Base-by-base conservation (phyloP, 1,140 invertebrate genomes). In the Apis cerana region DNA sequence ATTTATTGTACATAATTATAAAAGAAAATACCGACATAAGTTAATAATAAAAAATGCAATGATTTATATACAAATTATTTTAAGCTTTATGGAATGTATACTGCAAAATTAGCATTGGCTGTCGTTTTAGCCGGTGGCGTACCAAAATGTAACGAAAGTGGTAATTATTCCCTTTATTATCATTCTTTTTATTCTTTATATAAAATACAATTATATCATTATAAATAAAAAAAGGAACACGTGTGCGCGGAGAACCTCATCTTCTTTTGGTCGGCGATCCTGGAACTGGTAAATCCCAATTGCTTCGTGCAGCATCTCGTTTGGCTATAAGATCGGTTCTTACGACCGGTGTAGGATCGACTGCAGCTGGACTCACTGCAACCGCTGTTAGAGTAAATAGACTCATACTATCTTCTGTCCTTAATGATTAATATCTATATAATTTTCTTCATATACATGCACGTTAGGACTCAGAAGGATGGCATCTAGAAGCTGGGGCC, bases 191-290 rank as follows among this genome's bases (percentile, higher is more conserved):
- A 79, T 43, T 58, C 62, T 48, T 7, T 52, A 69, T 71, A 8
- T 75, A 77, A 77, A 61, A 76, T 85, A 56, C 56, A 83, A 75
- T 76, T n/a, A 5, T 43, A 5, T 43, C 33, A 43, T 43, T 43
- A 43, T 15, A 59, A n/a, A 15, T 84, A 59, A 50, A 71, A 79
- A 11, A 69, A 91, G 92, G 93, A 27, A 92, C 93, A 23, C 88
- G 92, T 85, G 94, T 96, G 3, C 90, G 98, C 85, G 97, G 97
- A 13, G 97, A 98, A 89, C 96, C 97, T 13, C 98, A 99, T 95
- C 94, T 99, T 86, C 93, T 99, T 72, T 92, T 99, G 15, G 97
- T 99, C 64, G 98, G 98, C 58, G 98, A 99, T 95, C 98, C 98
- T 85, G 98, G 98, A 85, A 97, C 96, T 23, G 98, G 97, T 23